A percentile compares a stretch with the other conserved stretches of the same genome.
Conservation (phyloP, 2,888 invertebrate genomes). For the Scaptomyza caliginosa region DNA sequence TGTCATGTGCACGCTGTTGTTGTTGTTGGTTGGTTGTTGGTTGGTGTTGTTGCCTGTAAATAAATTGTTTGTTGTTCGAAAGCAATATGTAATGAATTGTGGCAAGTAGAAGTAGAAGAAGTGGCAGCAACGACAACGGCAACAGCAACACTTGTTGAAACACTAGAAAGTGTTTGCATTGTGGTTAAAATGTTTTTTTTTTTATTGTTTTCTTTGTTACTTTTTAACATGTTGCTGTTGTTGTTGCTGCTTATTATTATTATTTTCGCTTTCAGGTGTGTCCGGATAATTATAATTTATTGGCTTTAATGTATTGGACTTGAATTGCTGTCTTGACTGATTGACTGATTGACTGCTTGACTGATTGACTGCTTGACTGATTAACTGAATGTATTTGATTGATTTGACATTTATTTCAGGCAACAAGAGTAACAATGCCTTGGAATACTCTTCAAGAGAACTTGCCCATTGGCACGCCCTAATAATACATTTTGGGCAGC, state of each 20-base stretch:
- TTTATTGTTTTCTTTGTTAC: constrained; percentile 6
- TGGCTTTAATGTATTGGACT: constrained; percentile 48
- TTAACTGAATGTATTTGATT: constrained; percentile 47
- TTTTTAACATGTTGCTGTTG: background rate
- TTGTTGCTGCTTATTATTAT: constrained; percentile 30
- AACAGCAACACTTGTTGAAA: constrained; percentile 20
- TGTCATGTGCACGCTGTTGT: constrained; percentile 44
- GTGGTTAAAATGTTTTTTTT: constrained; percentile 37
- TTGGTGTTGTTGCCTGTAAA: constrained; percentile 42
- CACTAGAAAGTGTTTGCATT: constrained; percentile 67
- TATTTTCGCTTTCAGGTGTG: constrained; percentile 58
- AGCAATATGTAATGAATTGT: constrained; percentile 42
- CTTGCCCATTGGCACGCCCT: constrained; percentile 16
- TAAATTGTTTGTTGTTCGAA: constrained; percentile 45
- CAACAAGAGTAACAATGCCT: too few species aligned
- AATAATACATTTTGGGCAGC: constrained; percentile 5
- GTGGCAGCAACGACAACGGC: constrained; percentile 6
- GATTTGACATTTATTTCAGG: constrained; percentile 38
- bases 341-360: constrained; percentile 12
- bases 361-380: constrained; percentile 31
- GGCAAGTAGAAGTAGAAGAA: constrained; percentile 26
- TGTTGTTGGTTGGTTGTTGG: constrained; percentile 10
- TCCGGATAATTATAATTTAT: constrained; percentile 70
- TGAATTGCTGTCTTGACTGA: constrained; percentile 47
- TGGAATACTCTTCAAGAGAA: too few species aligned